These are phyloP conservation scores for Parauchenoglanis ngamensis DNA, from an alignment of 2,797 vertebrate species.

Conservation along the genomic window DNA sequence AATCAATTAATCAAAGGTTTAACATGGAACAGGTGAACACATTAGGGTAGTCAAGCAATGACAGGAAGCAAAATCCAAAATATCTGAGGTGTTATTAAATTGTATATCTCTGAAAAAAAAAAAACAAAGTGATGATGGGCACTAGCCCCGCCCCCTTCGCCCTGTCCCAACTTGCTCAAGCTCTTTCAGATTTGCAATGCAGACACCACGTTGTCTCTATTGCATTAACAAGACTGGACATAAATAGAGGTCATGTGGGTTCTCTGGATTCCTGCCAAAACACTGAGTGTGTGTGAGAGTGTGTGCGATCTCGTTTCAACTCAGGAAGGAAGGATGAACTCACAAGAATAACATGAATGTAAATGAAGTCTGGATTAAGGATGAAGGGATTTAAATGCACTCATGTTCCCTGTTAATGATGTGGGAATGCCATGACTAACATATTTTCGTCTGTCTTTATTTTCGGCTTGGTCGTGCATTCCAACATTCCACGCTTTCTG, in stretches of 20 bases:
- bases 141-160: background rate
- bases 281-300: background rate
- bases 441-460: background rate
- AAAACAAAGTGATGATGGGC: background rate
- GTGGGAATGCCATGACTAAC: background rate
- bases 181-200: background rate
- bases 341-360: background rate
- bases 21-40: background rate
- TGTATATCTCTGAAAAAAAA: background rate
- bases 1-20: background rate
- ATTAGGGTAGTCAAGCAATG: background rate
- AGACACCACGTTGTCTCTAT: background rate
- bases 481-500: background rate
- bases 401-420: background rate
- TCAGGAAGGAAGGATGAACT: background rate
- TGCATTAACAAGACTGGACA: constrained; percentile 2
- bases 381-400: background rate
- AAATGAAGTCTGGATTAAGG: background rate
- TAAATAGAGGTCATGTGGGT: constrained; percentile 4
- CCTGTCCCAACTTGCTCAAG: background rate
- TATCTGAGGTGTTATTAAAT: background rate
- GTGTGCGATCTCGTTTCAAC: background rate
- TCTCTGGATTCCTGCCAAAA: background rate
- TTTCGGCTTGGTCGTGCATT: background rate
- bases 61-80: background rate